phyloP scores from a whole-genome alignment of 92 coral and sea anemone genomes.

The Pocillopora meandrina region DNA sequence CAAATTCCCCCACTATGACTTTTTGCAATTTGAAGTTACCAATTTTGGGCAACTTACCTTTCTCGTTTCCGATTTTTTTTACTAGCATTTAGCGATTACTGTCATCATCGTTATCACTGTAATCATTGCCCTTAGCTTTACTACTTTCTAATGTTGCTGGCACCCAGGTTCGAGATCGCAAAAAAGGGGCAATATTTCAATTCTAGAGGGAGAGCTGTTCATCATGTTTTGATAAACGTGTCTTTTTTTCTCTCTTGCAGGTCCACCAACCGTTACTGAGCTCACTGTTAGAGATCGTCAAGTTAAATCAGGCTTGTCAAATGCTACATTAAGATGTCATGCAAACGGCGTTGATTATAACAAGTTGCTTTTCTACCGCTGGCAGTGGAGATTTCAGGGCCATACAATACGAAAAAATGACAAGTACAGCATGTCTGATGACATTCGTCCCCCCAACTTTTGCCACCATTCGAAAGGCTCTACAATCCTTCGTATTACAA shows the following conservation, averaged over 20 bases:
- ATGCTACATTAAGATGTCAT: not conserved
- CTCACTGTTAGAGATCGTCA: not conserved
- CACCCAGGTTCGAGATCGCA: too few species aligned
- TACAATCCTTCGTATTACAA: not conserved
- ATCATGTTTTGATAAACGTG: too few species aligned
- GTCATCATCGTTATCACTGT: too few species aligned
- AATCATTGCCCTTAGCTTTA: too few species aligned
- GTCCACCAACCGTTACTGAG: not conserved
- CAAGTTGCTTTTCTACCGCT: not conserved
- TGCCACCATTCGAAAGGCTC: not conserved
- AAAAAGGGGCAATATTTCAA: too few species aligned
- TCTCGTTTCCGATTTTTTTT: not conserved
- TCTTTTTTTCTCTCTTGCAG: not conserved
- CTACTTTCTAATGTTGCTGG: not conserved
- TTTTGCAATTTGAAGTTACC: too few species aligned
- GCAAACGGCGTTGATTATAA: not conserved
- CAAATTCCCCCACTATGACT: too few species aligned
- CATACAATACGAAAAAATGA: not conserved
- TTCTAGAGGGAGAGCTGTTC: too few species aligned
- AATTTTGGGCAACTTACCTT: too few species aligned
- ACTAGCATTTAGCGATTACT: not conserved
- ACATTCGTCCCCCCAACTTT: not conserved
- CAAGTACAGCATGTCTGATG: not conserved
- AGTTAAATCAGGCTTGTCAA: not conserved
- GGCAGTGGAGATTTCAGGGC: constrained; percentile 7